Base-by-base conservation (phyloP, 2,113 vertebrate genomes). In the Elephas maximus region DNA sequence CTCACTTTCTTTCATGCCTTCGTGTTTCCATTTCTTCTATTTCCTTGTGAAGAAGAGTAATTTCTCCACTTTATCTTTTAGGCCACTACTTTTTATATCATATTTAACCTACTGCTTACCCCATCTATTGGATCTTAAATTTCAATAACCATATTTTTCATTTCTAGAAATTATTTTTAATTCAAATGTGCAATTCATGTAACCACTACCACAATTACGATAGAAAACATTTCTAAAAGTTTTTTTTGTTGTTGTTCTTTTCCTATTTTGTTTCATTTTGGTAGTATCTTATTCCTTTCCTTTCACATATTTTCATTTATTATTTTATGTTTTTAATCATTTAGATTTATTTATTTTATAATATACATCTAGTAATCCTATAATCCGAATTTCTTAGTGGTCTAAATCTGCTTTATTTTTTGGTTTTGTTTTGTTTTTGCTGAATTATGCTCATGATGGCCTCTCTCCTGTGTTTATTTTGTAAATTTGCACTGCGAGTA, bases 341-440 rank as follows among this genome's bases (percentile, higher is more conserved):
- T 88, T 88, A n/a, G 60, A 91, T 63, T 7, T 71, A 51, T 76
- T 92, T 51, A 37, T 85, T 63, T 77, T 91, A 60, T 91, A 26
- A 24, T 62, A 30, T 37, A 1, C 12, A 76, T 30, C 12, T 11
- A 63, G 6, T 30, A 78, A 90, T 12, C 71, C 88, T 92, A 12
- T 89, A 41, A 62, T 69, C 28, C 80, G 41, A 77, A 81, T 6
- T 3, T 76, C 20, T 48, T 79, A 5, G 15, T 67, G 7, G 6
- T 67, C 62, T 81, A 89, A 76, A 92, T 92, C 23, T 53, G 48
- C 33, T 62, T 23, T 41, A 65, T 51, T 88, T 18, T 1, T 4
- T 74, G 48, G 24, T 18, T 21, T 77, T 60, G 4, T 12, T 48
- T 69, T 53, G 23, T 20, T 62, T 90, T 90, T 7, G 62, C 86